A percentile compares a stretch with the other conserved stretches of the same genome.
Evolutionary conservation across 2,888 invertebrate species (phyloP).

Genomic region (Polylopha cassiicola): DNA sequence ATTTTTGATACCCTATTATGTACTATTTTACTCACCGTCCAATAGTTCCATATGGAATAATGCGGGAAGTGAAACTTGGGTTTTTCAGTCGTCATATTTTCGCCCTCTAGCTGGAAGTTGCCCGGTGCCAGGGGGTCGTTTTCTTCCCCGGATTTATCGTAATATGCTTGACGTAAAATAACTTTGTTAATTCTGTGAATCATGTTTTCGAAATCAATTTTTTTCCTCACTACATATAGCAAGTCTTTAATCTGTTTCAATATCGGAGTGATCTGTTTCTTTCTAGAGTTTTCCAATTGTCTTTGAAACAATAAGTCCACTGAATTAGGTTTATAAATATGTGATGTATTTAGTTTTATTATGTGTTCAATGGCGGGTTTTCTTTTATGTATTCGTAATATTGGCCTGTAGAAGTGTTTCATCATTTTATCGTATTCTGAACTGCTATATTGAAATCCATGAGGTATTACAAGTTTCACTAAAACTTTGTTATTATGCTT

Average conservation of each 20-base stretch:
- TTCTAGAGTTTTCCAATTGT: no score
- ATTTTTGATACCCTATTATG: no score
- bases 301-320: no score
- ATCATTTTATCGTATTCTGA: slow-evolving; percentile 30
- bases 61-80: slow-evolving; percentile 12
- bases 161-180: no score
- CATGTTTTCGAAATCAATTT: no score
- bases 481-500: slow-evolving; percentile 22
- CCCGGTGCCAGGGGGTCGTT: slow-evolving; percentile 15
- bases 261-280: no score
- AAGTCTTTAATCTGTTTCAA: no score
- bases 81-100: background rate
- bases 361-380: slow-evolving; percentile 21
- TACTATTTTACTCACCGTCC: slow-evolving; percentile 45
- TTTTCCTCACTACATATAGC: no score
- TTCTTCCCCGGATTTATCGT: slow-evolving; percentile 13
- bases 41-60: slow-evolving; percentile 42
- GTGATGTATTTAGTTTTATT: no score
- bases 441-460: background rate
- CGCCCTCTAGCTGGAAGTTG: rapidly evolving
- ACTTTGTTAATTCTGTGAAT: no score
- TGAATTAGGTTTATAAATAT: no score
- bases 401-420: slow-evolving; percentile 32
- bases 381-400: slow-evolving; percentile 30
- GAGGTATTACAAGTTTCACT: slow-evolving; percentile 22